Percentiles rank a stretch among this genome's conserved stretches.
Evolutionary conservation across 2,113 vertebrate genomes (phyloP).

Genomic region (Zapornia atra): DNA sequence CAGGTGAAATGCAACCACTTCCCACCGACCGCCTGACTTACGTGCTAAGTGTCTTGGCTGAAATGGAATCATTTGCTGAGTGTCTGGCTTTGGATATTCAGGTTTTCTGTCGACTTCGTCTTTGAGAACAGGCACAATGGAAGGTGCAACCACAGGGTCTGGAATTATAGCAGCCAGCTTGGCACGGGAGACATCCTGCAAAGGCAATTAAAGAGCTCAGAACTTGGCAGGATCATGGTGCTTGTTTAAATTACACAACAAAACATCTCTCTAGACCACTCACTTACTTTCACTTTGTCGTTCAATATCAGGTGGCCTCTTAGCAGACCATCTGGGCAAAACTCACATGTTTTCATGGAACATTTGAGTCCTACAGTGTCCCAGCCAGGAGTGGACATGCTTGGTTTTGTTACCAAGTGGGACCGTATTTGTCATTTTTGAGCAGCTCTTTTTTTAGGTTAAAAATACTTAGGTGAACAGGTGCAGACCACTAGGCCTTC

Average conservation of each 20-base stretch:
- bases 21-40: slow-evolving; percentile 72
- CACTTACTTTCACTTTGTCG: not conserved
- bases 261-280: not conserved
- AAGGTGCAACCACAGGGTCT: slow-evolving; percentile 93
- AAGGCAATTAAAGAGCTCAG: slow-evolving; percentile 57
- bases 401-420: not conserved
- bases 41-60: slow-evolving; percentile 97
- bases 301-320: not conserved
- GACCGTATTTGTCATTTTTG: not conserved
- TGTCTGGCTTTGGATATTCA: slow-evolving; percentile 98
- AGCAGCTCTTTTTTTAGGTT: not conserved
- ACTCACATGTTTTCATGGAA: not conserved
- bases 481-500: slow-evolving; percentile 40
- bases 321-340: slow-evolving; percentile 22
- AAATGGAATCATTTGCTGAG: slow-evolving; percentile 98
- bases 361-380: not conserved
- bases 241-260: not conserved
- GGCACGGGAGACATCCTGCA: slow-evolving; percentile 94
- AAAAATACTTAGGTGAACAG: slow-evolving; percentile 6
- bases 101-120: slow-evolving; percentile 96
- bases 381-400: not conserved
- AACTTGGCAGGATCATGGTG: not conserved
- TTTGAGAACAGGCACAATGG: slow-evolving; percentile 87
- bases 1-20: not conserved
- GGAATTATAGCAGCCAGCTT: slow-evolving; percentile 91